Evolutionary conservation across 1,140 invertebrate genomes (phyloP).

Genomic region (Drosophila funebris): DNA sequence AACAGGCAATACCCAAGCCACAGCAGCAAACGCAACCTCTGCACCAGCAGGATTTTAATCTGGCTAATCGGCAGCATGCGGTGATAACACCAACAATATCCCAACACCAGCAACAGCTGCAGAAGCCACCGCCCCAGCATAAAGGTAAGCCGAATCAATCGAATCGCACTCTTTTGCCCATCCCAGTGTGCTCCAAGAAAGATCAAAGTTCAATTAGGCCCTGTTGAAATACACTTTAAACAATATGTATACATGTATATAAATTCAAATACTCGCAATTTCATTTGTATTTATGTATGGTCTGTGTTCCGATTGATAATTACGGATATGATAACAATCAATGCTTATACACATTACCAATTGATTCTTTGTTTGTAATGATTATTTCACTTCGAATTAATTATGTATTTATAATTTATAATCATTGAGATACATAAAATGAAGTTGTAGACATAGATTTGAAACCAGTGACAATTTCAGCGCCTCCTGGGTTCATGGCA

Average conservation of each 20-base stretch:
- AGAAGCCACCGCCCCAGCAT: slow-evolving; percentile 48
- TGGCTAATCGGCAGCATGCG: slow-evolving; percentile 58
- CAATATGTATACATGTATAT: too few species aligned
- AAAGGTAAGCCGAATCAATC: slow-evolving; percentile 42
- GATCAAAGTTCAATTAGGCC: neutral
- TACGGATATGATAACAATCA: too few species aligned
- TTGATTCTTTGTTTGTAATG: too few species aligned
- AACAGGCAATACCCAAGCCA: slow-evolving; percentile 67
- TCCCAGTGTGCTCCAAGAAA: neutral
- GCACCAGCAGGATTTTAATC: slow-evolving; percentile 54
- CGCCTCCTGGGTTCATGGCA: slow-evolving; percentile 66
- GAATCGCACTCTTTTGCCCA: neutral
- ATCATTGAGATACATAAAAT: neutral
- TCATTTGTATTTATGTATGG: too few species aligned
- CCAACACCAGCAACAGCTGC: slow-evolving; percentile 45
- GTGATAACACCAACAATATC: slow-evolving; percentile 56
- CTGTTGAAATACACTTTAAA: too few species aligned
- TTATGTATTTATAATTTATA: neutral
- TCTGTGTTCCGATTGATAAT: too few species aligned
- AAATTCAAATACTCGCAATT: too few species aligned
- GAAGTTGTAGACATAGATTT: neutral
- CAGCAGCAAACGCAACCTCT: slow-evolving; percentile 29
- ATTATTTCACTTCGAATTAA: neutral
- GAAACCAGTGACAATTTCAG: slow-evolving; percentile 32
- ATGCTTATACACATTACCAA: too few species aligned